These are phyloP conservation scores for Drosophila grimshawi DNA, from an alignment of 1,140 invertebrate genomes.

Conservation along the genomic window DNA sequence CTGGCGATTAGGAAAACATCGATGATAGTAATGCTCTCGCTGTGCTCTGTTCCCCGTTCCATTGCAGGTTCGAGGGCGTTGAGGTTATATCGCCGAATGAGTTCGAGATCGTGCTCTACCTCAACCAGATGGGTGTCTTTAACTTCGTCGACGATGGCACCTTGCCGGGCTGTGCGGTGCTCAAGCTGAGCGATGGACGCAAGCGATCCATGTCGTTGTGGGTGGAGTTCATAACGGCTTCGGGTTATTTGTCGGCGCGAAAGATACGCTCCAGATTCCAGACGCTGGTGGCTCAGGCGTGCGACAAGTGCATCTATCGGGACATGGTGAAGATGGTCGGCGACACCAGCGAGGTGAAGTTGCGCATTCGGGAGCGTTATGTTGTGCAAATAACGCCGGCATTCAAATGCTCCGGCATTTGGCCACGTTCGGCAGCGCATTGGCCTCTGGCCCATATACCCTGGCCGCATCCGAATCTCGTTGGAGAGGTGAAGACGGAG, in stretches of 20 bases:
- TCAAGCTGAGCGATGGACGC: constrained; percentile 97
- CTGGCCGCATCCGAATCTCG: constrained; percentile 95
- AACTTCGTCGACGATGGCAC: constrained; percentile 98
- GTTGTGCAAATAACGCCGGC: constrained; percentile 96
- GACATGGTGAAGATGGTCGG: constrained; percentile 97
- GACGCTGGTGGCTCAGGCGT: constrained; percentile 96
- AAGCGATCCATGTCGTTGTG: constrained; percentile 98
- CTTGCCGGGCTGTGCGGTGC: constrained; percentile 97
- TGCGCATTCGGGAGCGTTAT: constrained; percentile 95
- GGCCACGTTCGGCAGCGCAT: constrained; percentile 96
- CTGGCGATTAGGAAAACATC: too few species aligned
- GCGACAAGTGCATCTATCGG: constrained; percentile 96
- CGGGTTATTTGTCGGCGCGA: constrained; percentile 95
- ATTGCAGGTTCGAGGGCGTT: constrained; percentile 90
- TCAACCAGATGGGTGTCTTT: constrained; percentile 99
- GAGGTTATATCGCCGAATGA: constrained; percentile 95
- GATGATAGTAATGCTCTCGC: too few species aligned
- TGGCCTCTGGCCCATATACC: constrained; percentile 95
- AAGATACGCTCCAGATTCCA: constrained; percentile 98
- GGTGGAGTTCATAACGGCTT: constrained; percentile 99
- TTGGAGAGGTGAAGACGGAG: constrained; percentile 96
- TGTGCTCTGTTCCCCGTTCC: not conserved
- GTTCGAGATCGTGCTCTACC: constrained; percentile 97
- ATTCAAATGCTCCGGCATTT: constrained; percentile 97
- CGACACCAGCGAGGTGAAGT: constrained; percentile 94